Evolutionary conservation across 2,113 vertebrate species (phyloP).

Genomic region (Phaetusa simplex): DNA sequence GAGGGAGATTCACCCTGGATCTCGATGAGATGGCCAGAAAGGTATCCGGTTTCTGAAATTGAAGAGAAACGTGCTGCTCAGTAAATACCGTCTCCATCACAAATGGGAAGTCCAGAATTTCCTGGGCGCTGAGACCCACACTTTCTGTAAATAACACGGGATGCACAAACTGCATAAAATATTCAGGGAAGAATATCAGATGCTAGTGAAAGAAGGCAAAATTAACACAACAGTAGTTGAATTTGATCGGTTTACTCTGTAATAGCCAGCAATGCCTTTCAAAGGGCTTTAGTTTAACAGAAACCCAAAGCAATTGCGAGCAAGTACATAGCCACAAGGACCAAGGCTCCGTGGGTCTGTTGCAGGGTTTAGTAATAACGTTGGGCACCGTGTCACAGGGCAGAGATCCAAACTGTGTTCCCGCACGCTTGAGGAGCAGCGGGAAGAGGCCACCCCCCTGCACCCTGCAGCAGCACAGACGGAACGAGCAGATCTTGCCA

Average conservation of each 20-base stretch:
- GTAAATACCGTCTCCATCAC: background rate
- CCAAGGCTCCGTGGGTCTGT: background rate
- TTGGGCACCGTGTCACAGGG: background rate
- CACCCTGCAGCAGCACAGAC: background rate
- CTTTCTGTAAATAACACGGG: background rate
- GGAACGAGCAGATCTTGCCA: background rate
- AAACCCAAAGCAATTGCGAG: background rate
- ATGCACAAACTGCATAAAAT: fast-evolving
- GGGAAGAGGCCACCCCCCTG: background rate
- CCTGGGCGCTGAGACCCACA: background rate
- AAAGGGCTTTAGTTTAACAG: background rate
- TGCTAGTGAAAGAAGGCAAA: background rate
- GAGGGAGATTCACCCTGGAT: background rate
- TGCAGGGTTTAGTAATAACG: fast-evolving
- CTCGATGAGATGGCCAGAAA: background rate
- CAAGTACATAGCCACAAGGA: background rate
- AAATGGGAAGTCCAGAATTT: background rate
- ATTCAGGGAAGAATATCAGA: background rate
- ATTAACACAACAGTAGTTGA: background rate
- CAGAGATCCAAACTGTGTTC: background rate
- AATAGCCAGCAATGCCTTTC: background rate
- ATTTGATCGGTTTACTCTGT: fast-evolving
- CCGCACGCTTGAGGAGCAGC: background rate
- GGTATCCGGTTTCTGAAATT: background rate
- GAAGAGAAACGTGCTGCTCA: background rate